Evolutionary conservation across 2,113 vertebrate genomes (phyloP), one percentile per base, ranked within the genome.

Genomic region (Amazona vittata): DNA sequence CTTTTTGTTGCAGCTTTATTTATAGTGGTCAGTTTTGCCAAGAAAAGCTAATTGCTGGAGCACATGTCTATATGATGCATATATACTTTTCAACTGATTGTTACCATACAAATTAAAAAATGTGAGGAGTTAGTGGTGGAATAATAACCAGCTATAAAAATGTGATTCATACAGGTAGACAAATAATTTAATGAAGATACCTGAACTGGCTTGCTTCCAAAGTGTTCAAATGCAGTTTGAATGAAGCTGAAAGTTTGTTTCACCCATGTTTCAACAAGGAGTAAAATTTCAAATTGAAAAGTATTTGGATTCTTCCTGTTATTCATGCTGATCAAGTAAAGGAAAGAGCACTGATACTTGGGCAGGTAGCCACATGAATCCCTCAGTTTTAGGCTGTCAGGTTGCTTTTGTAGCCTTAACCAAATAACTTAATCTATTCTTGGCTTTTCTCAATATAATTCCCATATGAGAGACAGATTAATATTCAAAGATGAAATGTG

Each of bases 1-100:
- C 47, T 65, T 73, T 92, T 95, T 95, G 90, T 78, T 71, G 78
- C 14, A 63, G 69, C 31, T 94, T 94, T 84, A 50, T 84, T 95
- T 89, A 70, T 55, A 82, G 52, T 57, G 50, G 15, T 62, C 29
- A 41, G 2, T 90, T 84, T 81, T 92, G 60, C 86, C 84, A 86
- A 82, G 78, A 75, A 86, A 85, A 39, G 43, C 49, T 67, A 83
- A 83, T 90, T 89, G 21, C 49, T 94, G 41, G 28, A 87, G 49
- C 74, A 65, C 20, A 29, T 64, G 64, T 65, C 21, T 76, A 16
- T 49, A 9, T 21, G 25, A 9, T 57, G 35, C 57, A 26, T 41
- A 83, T 35, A 41, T 43, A 50, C 8, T 86, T 92, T 81, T 95
- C 28, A 70, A 70, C 21, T 71, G 12, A 77, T 83, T 55, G 26